phyloP scores from a whole-genome alignment of 1,140 invertebrate genomes.

The Heliconius hermathena region DNA sequence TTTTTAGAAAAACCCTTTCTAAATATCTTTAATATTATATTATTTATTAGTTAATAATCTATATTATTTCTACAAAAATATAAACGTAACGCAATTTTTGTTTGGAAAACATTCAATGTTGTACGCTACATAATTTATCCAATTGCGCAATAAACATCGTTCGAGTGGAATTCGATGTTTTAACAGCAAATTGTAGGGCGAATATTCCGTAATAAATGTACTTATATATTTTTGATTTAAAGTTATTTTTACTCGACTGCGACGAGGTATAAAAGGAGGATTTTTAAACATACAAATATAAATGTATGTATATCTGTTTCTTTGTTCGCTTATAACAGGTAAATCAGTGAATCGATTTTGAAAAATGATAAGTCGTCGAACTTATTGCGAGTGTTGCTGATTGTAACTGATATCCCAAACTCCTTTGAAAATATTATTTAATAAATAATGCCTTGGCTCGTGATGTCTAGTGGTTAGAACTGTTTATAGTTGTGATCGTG shows the following conservation, averaged over 20 bases:
- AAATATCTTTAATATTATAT: not conserved
- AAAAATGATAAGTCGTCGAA: too few species aligned
- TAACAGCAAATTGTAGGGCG: conserved; percentile 7
- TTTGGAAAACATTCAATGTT: not conserved
- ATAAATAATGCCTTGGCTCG: too few species aligned
- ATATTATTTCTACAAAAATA: not conserved
- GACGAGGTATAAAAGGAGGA: too few species aligned
- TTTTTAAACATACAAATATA: too few species aligned
- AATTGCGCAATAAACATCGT: conserved; percentile 12
- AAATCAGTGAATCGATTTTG: too few species aligned
- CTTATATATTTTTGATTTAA: not conserved
- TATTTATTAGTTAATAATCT: not conserved
- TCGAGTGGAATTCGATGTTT: conserved; percentile 13
- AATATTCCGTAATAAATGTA: conserved; percentile 5
- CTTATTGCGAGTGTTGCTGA: too few species aligned
- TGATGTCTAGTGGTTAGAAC: too few species aligned
- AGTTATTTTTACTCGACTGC: not conserved
- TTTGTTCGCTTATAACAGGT: too few species aligned
- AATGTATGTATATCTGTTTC: too few species aligned
- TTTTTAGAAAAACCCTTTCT: not conserved
- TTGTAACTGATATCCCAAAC: too few species aligned
- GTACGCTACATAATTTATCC: conserved; percentile 10
- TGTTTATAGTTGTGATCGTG: too few species aligned
- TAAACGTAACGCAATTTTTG: conserved; percentile 9
- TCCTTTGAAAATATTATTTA: too few species aligned